Conservation (phyloP, 2,888 invertebrate species). For the Rhogogaster chlorosoma region DNA sequence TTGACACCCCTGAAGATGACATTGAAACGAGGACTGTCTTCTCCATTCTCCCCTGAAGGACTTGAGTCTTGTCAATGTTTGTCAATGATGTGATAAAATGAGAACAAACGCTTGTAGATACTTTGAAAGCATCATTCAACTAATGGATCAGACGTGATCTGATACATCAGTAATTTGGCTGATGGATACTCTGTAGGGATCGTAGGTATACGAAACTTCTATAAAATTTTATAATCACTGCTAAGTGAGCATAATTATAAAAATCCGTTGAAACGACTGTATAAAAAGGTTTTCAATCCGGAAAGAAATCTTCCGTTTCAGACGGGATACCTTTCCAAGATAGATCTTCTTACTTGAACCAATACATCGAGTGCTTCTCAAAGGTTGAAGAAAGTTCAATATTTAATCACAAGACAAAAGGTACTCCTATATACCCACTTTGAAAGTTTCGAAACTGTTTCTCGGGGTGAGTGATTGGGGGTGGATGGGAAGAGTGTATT, state of each 20-base stretch:
- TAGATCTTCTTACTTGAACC: background rate
- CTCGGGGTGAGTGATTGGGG: slow-evolving; percentile 15
- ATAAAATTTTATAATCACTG: background rate
- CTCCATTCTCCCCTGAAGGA: background rate
- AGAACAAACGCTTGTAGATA: background rate
- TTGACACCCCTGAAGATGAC: slow-evolving; percentile 25
- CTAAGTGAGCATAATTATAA: background rate
- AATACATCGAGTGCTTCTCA: slow-evolving; percentile 23
- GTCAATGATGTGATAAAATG: slow-evolving; percentile 6
- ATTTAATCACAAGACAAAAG: slow-evolving; percentile 38
- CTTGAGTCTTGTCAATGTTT: slow-evolving; percentile 11
- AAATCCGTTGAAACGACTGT: background rate
- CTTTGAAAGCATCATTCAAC: background rate
- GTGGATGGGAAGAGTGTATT: background rate
- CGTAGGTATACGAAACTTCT: background rate
- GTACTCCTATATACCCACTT: slow-evolving; percentile 24
- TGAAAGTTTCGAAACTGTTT: slow-evolving; percentile 32
- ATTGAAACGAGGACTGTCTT: slow-evolving; percentile 8
- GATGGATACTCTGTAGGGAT: background rate
- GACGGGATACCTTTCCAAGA: background rate
- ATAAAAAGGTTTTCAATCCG: background rate
- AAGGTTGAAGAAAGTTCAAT: slow-evolving; percentile 33
- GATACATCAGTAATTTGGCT: slow-evolving; percentile 2
- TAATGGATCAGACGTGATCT: slow-evolving; percentile 3
- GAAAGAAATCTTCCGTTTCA: background rate